These are phyloP conservation scores for Diarsia brunnea DNA, from an alignment of 2,888 invertebrate species.

Conservation along the genomic window DNA sequence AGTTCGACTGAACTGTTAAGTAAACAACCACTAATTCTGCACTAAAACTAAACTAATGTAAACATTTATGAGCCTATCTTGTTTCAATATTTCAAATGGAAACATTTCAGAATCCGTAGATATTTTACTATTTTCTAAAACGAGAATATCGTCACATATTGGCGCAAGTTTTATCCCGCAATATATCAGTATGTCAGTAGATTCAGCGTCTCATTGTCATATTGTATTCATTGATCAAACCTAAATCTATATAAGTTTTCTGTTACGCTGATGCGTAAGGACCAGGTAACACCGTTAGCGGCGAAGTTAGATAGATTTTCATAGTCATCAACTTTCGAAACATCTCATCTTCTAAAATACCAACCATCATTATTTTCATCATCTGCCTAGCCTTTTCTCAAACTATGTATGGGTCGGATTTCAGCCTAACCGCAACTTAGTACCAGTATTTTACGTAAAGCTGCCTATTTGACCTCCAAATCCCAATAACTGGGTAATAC, in stretches of 20 bases:
- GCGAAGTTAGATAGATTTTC: not conserved
- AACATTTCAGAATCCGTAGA: not conserved
- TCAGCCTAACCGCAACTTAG: too few species aligned
- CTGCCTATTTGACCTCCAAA: too few species aligned
- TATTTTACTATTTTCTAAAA: not conserved
- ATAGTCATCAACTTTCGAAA: not conserved
- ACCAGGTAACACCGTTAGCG: constrained; percentile 7
- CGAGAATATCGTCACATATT: constrained; percentile 8
- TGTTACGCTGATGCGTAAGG: constrained; percentile 49
- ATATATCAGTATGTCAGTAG: constrained; percentile 21
- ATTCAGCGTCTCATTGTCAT: constrained; percentile 35
- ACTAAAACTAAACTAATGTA: not conserved
- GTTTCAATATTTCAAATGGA: too few species aligned
- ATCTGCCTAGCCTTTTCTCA: too few species aligned
- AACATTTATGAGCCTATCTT: not conserved
- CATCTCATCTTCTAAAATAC: too few species aligned
- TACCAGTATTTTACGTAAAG: too few species aligned
- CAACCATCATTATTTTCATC: too few species aligned
- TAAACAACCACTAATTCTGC: not conserved
- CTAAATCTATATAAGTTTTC: constrained; percentile 63
- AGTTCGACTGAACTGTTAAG: too few species aligned
- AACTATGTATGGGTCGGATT: too few species aligned
- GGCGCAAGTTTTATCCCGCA: constrained; percentile 2
- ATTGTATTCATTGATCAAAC: constrained; percentile 62
- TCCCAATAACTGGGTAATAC: too few species aligned